Base-by-base conservation (phyloP, 2,888 invertebrate species). In the Aleiodes leptofemur region DNA sequence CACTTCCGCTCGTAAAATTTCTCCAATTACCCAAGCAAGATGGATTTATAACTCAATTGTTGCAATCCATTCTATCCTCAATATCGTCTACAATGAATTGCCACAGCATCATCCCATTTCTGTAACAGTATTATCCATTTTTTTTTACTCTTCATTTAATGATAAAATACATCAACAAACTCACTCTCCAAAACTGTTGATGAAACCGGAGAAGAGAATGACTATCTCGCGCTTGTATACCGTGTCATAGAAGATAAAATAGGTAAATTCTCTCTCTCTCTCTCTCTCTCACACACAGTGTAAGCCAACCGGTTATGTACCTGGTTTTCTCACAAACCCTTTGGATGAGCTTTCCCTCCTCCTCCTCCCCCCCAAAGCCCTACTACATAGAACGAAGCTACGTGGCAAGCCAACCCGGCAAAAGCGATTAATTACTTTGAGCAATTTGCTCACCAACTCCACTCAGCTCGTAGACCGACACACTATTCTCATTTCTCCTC, bases 341-440 rank as follows among this genome's bases (percentile, higher is more conserved):
- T 85, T 84, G 85, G 85, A 86, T 86, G 86, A 86, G 86, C 85
- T 84, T 86, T 85, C 23, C 2, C 16, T 53, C 53, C 16, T 53
- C 8, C 31, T 23, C 50, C 23, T 1, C 23, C 23, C 66, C 23
- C 1, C 23, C 23, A 50, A 50, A 66, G 48, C 66, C 29, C 64
- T 23, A 64, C 64, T 23, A 64, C 64, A 64, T 43, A 43, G 16
- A 53, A 83, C 84, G 85, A 53, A 83, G 84, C 86, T 83, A 84
- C 86, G 84, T 85, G 83, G 86, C 86, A 85, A 86, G 85, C 85
- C 86, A 86, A 86, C 86, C 86, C 87, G 85, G 87, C 87, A 88
- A 88, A 88, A 88, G 88, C 88, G 88, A 88, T 88, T 88, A 88
- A 88, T 88, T 88, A 88, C 88, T 88, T 87, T 88, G 88, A 88